Conservation (phyloP, 2,797 vertebrate species). For the Pseudochirops corinnae region DNA sequence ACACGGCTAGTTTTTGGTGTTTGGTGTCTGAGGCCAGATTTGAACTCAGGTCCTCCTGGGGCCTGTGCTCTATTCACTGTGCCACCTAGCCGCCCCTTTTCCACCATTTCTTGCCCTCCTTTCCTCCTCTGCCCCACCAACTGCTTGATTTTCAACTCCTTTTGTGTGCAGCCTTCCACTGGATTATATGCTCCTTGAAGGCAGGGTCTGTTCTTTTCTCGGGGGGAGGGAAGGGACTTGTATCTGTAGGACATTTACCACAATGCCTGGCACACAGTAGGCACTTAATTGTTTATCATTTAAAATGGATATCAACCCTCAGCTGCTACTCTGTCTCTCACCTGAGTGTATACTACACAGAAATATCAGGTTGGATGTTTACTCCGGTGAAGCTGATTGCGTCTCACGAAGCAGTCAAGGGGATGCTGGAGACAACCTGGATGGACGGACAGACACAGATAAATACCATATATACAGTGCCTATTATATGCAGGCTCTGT, state of each 20-base stretch:
- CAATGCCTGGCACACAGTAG: not conserved
- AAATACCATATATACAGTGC: not conserved
- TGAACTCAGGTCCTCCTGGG: too few relatives aligned
- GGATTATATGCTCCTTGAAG: not conserved
- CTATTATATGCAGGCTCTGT: not conserved
- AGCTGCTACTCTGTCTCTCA: not conserved
- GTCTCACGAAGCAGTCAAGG: not conserved
- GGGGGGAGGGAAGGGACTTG: too few relatives aligned
- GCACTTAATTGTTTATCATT: not conserved
- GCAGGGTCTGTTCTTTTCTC: not conserved
- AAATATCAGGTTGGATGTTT: not conserved
- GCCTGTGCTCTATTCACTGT: too few relatives aligned
- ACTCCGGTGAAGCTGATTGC: not conserved
- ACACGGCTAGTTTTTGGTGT: too few relatives aligned
- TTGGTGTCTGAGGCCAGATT: too few relatives aligned
- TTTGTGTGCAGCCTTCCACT: not conserved
- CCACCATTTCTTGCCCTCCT: not conserved
- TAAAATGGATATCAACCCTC: not conserved
- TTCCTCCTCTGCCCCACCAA: not conserved
- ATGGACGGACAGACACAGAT: not conserved
- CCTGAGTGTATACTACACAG: not conserved
- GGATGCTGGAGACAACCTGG: not conserved
- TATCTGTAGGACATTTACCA: not conserved
- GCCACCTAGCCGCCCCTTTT: not conserved
- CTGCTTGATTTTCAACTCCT: not conserved